Base-by-base conservation (phyloP, 2,888 invertebrate genomes). In the Ommatoiulus sabulosus region DNA sequence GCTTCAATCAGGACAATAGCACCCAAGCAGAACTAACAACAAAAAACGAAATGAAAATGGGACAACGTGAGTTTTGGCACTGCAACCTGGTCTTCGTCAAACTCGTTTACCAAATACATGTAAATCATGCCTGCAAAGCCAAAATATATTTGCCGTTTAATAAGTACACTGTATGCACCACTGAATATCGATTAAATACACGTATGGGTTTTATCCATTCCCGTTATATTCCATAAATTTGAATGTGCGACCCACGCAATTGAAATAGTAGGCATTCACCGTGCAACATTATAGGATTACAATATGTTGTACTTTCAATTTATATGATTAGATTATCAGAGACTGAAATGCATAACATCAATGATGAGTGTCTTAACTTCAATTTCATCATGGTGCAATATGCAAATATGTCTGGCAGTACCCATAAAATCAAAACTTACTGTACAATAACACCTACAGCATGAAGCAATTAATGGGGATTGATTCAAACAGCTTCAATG, bases 1-100 rank as follows among this genome's bases (percentile, higher is more conserved):
- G 46, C 85, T 85, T 44, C 85, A 85, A 85, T 85, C 46, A 85
- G 46, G 85, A 85, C 85, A 85, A 85, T 44, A 46, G 85, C 85
- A 72, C 72, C 72, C 72, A 72, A 72, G 72, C 72, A 72, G 24
- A 72, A 72, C 24, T 24, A 72, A 24, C 72, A 72, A 72, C 72
- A 72, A 72, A 72, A 72, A 63, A 63, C 7, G 24, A 24, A 24
- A 72, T 24, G 72, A 72, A 72, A 72, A 72, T 72, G 8, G 72
- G 72, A 72, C 72, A 72, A 72, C 72, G 24, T 72, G n/a, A 10
- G 72, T 24, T 72, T 72, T 72, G 72, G 72, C 24, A 72, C 72
- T 24, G 12, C 24, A 72, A 72, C 72, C 72, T 72, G 72, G 52
- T 72, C 72, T 72, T 72, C 72, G 72, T 72, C 72, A 72, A 72